phyloP scores from a whole-genome alignment of 2,113 vertebrate genomes.

The Lepus americanus region DNA sequence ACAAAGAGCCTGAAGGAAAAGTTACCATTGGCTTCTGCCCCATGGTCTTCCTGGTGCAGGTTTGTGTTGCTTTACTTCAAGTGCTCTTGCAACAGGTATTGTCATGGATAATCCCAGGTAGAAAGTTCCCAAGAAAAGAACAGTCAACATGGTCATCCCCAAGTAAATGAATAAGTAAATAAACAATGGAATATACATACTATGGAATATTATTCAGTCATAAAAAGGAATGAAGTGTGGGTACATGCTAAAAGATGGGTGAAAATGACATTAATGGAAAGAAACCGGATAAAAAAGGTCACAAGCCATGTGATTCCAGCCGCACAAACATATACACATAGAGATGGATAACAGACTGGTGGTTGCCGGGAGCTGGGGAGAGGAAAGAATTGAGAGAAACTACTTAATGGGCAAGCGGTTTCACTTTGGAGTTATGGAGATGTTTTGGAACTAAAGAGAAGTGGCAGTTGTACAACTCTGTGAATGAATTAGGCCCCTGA shows the following conservation, averaged over 20 bases:
- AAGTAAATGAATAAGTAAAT: not conserved
- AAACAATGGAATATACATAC: not conserved
- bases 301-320: not conserved
- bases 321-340: not conserved
- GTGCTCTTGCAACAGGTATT: constrained; percentile 81
- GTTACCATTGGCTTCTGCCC: constrained; percentile 81
- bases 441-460: not conserved
- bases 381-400: not conserved
- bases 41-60: constrained; percentile 77
- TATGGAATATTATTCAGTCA: constrained; percentile 17
- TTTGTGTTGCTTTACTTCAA: constrained; percentile 81
- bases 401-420: not conserved
- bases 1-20: constrained; percentile 83
- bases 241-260: not conserved
- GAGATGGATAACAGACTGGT: not conserved
- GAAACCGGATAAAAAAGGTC: not conserved
- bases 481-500: not conserved
- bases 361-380: too few relatives aligned
- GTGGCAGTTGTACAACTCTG: not conserved
- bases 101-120: constrained; percentile 85
- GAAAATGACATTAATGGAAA: constrained; percentile 13
- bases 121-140: constrained; percentile 63
- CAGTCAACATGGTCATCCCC: not conserved
- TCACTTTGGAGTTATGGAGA: not conserved
- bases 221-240: not conserved